phyloP scores from a whole-genome alignment of 1,140 invertebrate species.

The Hyposmocoma kahamanoa region DNA sequence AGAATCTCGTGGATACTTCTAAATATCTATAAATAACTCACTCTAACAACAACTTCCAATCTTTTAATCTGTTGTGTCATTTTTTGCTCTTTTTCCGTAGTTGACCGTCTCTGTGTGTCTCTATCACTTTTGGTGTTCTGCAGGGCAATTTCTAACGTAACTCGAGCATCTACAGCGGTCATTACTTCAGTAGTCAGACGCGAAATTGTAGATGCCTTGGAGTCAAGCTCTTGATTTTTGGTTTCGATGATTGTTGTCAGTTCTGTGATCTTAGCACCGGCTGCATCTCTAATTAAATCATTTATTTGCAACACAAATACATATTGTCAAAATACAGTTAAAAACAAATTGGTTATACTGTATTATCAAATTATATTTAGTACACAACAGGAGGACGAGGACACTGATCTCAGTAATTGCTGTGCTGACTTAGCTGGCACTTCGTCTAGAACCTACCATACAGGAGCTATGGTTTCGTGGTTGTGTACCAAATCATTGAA shows the following conservation, averaged over 20 bases:
- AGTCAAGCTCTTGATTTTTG: constrained; percentile 33
- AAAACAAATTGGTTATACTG: too few species aligned
- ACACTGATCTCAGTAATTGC: too few species aligned
- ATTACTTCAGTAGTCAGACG: constrained; percentile 40
- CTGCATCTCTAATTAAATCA: constrained; percentile 14
- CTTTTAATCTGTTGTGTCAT: constrained; percentile 21
- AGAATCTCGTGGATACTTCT: neutral
- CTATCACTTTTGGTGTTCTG: constrained; percentile 28
- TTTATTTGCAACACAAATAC: too few species aligned
- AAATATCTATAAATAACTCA: constrained; percentile 11
- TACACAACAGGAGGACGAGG: too few species aligned
- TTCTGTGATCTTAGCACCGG: constrained; percentile 15
- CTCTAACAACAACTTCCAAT: constrained; percentile 24
- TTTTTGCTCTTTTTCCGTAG: constrained; percentile 21
- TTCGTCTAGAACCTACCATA: too few species aligned
- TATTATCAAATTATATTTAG: too few species aligned
- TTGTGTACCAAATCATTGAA: too few species aligned
- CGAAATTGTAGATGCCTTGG: constrained; percentile 26
- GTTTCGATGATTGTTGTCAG: constrained; percentile 12
- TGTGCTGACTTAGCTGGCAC: too few species aligned
- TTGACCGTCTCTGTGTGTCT: constrained; percentile 17
- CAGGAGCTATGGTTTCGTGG: too few species aligned
- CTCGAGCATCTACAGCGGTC: constrained; percentile 22
- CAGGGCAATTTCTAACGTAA: constrained; percentile 25
- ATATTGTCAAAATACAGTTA: too few species aligned